Evolutionary conservation across 1,140 invertebrate species (phyloP), one percentile per base, ranked within the genome.

Genomic region (Tetramorium simillimum): DNA sequence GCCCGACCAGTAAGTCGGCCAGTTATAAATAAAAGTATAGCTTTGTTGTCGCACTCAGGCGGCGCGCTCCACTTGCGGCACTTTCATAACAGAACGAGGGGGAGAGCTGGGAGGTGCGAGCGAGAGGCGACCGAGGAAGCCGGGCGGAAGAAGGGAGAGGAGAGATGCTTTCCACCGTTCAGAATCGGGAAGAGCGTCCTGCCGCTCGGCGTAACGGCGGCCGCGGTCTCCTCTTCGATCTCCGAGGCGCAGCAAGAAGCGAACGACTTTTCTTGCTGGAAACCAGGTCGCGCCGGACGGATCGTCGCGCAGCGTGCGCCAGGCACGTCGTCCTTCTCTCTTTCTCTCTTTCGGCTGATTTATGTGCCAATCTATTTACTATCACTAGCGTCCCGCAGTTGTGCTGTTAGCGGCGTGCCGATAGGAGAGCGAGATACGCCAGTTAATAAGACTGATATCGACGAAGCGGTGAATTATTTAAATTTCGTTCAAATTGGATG

Each of bases 21-120:
- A 92, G 88, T 90, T 92, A 91, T 92, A 92, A 92, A 93, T 93
- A 92, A 93, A 92, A 92, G 91, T 92, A 87, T 88, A 89, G 89
- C 91, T 92, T 92, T 92, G 91, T 93, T 93, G 86, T 89, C 82
- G 88, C 85, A 88, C 76, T 46, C 10, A 69, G 72, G 85, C 85
- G 81, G 88, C 70, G 78, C 88, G 92, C 92, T 93, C 92, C 80
- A 93, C 92, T 93, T 92, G 91, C 90, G 87, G 91, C 92, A 93
- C 92, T 93, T 93, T 93, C 92, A 90, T 93, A 90, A 92, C 91
- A 91, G 84, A 89, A 86, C 80, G 77, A 89, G 58, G 73, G 77
- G 88, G 85, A 86, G 77, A 91, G 86, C 86, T 40, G 85, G 14
- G 75, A 72, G 65, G 63, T 81, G 80, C 84, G 78, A 91, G 72